Percentiles rank a stretch among this genome's conserved stretches.
These are phyloP conservation scores for Macrotis lagotis DNA, from an alignment of 2,113 vertebrate genomes.

Conservation along the genomic window DNA sequence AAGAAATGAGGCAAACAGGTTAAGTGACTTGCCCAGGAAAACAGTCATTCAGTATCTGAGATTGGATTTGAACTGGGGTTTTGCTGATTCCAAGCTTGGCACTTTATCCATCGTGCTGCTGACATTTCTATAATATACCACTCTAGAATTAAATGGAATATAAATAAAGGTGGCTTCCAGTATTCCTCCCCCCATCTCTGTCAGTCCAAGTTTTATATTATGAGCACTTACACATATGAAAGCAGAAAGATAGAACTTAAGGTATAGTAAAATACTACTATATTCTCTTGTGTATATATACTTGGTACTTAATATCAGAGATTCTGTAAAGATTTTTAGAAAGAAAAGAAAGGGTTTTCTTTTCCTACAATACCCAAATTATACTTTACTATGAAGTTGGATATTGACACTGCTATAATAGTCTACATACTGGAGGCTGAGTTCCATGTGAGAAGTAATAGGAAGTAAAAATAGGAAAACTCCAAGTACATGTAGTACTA, in stretches of 20 bases:
- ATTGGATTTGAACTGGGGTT: neutral
- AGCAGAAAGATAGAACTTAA: too few relatives aligned
- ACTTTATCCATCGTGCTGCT: neutral
- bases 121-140: neutral
- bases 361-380: neutral
- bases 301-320: neutral
- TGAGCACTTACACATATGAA: neutral
- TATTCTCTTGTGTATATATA: too few relatives aligned
- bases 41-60: neutral
- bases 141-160: neutral
- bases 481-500: too few relatives aligned
- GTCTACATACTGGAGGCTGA: neutral
- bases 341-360: neutral
- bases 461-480: too few relatives aligned
- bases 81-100: neutral
- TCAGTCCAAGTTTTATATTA: neutral
- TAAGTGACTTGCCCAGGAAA: neutral
- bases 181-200: neutral
- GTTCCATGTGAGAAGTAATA: neutral
- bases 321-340: neutral
- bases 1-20: neutral
- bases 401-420: neutral
- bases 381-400: neutral
- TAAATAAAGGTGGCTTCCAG: neutral
- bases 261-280: too few relatives aligned